Evolutionary conservation across 1,140 invertebrate species (phyloP), one percentile per base, ranked within the genome.

Genomic region (Ctenoplectra terminalis): DNA sequence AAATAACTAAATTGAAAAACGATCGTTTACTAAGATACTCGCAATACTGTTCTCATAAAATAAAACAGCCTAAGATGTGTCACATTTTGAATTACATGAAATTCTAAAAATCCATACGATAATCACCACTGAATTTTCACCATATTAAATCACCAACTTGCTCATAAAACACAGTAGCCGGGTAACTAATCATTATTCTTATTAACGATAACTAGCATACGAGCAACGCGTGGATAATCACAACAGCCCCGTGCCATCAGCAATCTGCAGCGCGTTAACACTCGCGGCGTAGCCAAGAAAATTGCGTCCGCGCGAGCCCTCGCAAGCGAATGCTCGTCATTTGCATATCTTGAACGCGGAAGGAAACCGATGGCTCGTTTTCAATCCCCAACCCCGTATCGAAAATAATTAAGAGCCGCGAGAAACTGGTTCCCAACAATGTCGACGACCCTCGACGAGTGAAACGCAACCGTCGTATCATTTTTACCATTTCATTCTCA

Each of bases 341-440:
- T 70, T 83, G 67, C 81, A 81, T 64, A 81, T 48, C 69, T 54
- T 15, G 50, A 72, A 81, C 61, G 76, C 61, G 79, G 70, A 83
- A 83, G 79, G 43, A 67, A 58, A 17, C 17, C 26, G 40, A 6
- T 23, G 37, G 13, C 7, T 40, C n/a, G 37, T 26, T 37, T 64
- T 6, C 46, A 15, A 48, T 48, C 11, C 0, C 37, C 37, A 26
- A 13, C 40, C 40, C n/a, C 7, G 7, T 46, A 66, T 67, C 64
- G 15, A 67, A 29, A 46, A 46, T 67, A 46, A 40, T 67, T 46
- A 29, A 46, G 46, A 67, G 11, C 64, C 7, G n/a, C 9, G 15
- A 13, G 3, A 1, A 66, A 66, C 63, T 66, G 63, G 37, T 43
- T 66, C n/a, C 17, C 17, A 46, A 66, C n/a, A 9, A 43, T 29